These are phyloP conservation scores for Ginglymostoma cirratum DNA, from an alignment of 2,113 vertebrate species.

Conservation along the genomic window DNA sequence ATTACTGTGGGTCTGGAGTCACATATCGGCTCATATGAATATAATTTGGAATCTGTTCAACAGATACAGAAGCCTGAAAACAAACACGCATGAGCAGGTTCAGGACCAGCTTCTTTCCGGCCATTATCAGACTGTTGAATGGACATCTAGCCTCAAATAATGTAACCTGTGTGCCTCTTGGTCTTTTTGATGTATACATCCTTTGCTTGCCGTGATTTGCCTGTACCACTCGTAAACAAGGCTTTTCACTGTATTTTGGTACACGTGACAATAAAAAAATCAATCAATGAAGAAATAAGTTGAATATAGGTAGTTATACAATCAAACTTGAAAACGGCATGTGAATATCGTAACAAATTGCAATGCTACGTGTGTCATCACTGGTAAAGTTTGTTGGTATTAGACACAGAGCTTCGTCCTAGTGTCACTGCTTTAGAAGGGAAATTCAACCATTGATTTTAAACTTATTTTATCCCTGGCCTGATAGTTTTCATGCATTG, in stretches of 20 bases:
- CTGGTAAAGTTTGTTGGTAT: not conserved
- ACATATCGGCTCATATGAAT: not conserved
- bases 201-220: no score
- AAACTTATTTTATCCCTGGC: not conserved
- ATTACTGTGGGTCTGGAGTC: no score
- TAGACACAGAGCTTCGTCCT: not conserved
- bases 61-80: no score
- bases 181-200: no score
- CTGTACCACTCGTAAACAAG: no score
- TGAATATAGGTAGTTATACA: not conserved
- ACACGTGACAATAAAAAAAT: no score
- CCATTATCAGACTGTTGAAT: no score
- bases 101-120: no score
- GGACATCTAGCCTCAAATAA: no score
- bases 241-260: no score
- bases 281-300: not conserved
- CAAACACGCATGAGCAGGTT: no score
- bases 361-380: not conserved
- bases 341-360: not conserved
- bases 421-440: not conserved
- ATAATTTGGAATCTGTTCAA: not conserved
- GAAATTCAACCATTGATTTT: not conserved
- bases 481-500: not conserved
- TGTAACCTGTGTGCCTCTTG: not conserved
- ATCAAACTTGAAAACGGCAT: not conserved